Evolutionary conservation across 2,888 invertebrate genomes (phyloP), one percentile per base, ranked within the genome.

Genomic region (Odontocerum albicorne): DNA sequence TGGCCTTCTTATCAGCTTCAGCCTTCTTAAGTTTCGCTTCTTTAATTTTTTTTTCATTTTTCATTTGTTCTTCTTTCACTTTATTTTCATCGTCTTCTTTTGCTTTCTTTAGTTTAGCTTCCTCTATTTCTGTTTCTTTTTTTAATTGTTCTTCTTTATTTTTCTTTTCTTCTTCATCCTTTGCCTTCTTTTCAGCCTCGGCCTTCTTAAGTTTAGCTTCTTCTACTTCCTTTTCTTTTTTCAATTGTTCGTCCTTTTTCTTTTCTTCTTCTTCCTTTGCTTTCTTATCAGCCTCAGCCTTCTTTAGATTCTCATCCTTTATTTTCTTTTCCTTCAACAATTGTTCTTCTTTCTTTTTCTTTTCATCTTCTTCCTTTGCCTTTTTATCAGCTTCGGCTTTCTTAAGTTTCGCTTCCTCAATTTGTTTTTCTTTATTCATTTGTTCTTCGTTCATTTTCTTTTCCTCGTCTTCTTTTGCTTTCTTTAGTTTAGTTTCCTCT

Each of bases 21-120:
- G 54, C 39, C 13, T 61, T 49, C 27, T 60, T 59, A 38, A 52
- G n/a, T 22, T 63, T 55, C 43, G 59, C 60, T 17, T 62, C 49
- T 12, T 58, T 59, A 32, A n/a, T n/a, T n/a, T n/a, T n/a, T n/a
- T 63, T 60, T 52, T 53, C 56, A 12, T 65, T 61, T 36, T 63
- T 60, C 43, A 60, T 57, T 27, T 62, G 57, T 8, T 55, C 63
- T 42, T 63, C 47, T 32, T 59, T 43, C 39, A 64, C 44, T 49
- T 54, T 55, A 62, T 61, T 7, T 54, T 55, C 36, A 59, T 50
- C 22, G 36, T 70, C 63, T 7, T 67, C 69, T 8, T 69, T 67
- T 57, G 71, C 70, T 57, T 68, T 69, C 59, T 63, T 71, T 31
- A 68, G 67, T 63, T 68, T 38, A 33, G 21, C 10, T 16, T 46